phyloP scores from a whole-genome alignment of 2,797 vertebrate genomes.

The Pantherophis alleghaniensis region DNA sequence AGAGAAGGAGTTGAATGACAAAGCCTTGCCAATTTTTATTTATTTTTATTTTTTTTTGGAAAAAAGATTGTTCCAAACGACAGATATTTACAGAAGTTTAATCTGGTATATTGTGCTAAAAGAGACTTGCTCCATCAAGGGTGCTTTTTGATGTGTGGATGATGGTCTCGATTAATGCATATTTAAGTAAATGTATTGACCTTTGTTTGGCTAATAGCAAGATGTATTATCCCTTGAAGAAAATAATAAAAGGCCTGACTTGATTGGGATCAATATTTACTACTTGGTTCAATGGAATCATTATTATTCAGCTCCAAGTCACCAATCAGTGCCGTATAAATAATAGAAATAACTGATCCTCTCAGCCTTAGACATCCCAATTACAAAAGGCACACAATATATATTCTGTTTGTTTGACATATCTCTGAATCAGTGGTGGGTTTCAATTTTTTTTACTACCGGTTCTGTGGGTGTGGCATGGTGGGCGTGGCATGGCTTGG shows the following conservation, averaged over 20 bases:
- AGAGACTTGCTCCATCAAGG: background rate
- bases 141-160: background rate
- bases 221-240: conserved; percentile 73
- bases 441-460: too few species aligned
- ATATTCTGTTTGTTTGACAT: background rate
- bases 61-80: background rate
- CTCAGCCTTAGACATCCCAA: conserved; percentile 62
- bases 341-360: conserved; percentile 65
- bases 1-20: background rate
- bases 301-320: conserved; percentile 68
- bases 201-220: conserved; percentile 58
- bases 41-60: background rate
- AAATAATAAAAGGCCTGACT: conserved; percentile 72
- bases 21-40: background rate
- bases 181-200: conserved; percentile 60
- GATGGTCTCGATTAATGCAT: conserved; percentile 51
- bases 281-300: conserved; percentile 66
- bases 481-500: too few species aligned
- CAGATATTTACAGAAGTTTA: background rate
- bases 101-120: background rate
- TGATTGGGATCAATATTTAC: conserved; percentile 72
- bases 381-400: conserved; percentile 25
- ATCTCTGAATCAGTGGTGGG: too few species aligned
- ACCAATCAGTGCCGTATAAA: conserved; percentile 73
- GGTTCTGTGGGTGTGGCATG: too few species aligned